Evolutionary conservation across 2,888 invertebrate genomes (phyloP).

Genomic region (Volucella inanis): DNA sequence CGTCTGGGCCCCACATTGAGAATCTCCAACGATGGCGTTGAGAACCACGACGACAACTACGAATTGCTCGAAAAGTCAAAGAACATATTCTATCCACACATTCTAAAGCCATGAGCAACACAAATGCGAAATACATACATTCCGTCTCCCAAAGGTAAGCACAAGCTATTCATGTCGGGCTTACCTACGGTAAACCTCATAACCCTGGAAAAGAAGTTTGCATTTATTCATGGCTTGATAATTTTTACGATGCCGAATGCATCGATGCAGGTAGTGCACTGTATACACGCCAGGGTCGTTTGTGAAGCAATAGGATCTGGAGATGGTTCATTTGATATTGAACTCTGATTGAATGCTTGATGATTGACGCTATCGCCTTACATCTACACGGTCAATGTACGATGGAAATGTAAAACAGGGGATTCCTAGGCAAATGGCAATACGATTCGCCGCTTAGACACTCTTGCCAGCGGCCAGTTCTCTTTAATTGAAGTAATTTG

Average conservation of each 20-base stretch:
- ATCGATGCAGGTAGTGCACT: slow-evolving; percentile 89
- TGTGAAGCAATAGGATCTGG: slow-evolving; percentile 85
- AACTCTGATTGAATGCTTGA: slow-evolving; percentile 88
- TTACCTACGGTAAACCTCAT: slow-evolving; percentile 90
- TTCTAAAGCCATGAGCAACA: slow-evolving; percentile 85
- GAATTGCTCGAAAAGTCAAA: slow-evolving; percentile 86
- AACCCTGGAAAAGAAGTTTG: slow-evolving; percentile 86
- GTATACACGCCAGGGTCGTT: no score
- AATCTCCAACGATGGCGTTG: slow-evolving; percentile 87
- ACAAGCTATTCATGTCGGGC: slow-evolving; percentile 91
- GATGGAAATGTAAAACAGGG: slow-evolving; percentile 97
- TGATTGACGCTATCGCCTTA: slow-evolving; percentile 93
- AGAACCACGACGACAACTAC: slow-evolving; percentile 86
- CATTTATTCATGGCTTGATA: slow-evolving; percentile 83
- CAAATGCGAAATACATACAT: slow-evolving; percentile 79
- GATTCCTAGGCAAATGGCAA: slow-evolving; percentile 91
- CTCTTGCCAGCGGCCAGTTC: slow-evolving; percentile 86
- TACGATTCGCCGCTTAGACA: slow-evolving; percentile 92
- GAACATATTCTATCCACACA: slow-evolving; percentile 93
- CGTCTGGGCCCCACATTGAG: slow-evolving; percentile 88
- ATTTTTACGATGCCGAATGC: slow-evolving; percentile 95
- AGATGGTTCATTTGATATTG: slow-evolving; percentile 85
- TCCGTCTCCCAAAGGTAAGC: slow-evolving; percentile 82
- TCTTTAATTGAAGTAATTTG: no score
- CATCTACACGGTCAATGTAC: slow-evolving; percentile 93